Conservation (phyloP, 1,140 invertebrate species). For the Heliconius himera region DNA sequence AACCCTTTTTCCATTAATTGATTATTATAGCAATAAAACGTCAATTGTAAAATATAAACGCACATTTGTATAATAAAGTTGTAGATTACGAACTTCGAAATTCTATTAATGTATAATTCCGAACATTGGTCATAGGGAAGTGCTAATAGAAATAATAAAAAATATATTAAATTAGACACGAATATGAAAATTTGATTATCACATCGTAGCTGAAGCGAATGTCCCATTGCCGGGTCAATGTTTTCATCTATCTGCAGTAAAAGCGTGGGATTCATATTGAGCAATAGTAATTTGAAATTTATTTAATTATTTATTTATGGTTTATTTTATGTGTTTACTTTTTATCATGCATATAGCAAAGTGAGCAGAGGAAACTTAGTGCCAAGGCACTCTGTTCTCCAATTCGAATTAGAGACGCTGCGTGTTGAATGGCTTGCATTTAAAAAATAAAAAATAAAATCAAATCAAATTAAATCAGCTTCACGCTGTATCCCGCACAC, state of each 20-base stretch:
- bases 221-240: neutral
- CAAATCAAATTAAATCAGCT: too few species aligned
- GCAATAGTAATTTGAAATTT: neutral
- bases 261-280: neutral
- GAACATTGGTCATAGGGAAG: neutral
- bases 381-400: too few species aligned
- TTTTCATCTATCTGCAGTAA: conserved; percentile 1
- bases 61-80: neutral
- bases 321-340: neutral
- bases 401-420: too few species aligned
- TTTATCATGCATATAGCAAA: too few species aligned
- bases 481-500: too few species aligned
- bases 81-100: neutral
- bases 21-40: conserved; percentile 10
- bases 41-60: neutral
- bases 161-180: conserved; percentile 10
- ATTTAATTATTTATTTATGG: neutral
- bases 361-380: too few species aligned
- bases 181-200: conserved; percentile 14
- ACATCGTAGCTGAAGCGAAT: conserved; percentile 6
- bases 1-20: conserved; percentile 5
- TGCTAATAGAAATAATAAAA: conserved; percentile 9
- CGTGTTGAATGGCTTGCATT: too few species aligned
- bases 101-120: neutral
- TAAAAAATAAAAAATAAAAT: too few species aligned